A percentile compares a stretch with the other conserved stretches of the same genome.
These are phyloP conservation scores for Sipha maydis DNA, from an alignment of 2,888 invertebrate genomes.

Conservation along the genomic window DNA sequence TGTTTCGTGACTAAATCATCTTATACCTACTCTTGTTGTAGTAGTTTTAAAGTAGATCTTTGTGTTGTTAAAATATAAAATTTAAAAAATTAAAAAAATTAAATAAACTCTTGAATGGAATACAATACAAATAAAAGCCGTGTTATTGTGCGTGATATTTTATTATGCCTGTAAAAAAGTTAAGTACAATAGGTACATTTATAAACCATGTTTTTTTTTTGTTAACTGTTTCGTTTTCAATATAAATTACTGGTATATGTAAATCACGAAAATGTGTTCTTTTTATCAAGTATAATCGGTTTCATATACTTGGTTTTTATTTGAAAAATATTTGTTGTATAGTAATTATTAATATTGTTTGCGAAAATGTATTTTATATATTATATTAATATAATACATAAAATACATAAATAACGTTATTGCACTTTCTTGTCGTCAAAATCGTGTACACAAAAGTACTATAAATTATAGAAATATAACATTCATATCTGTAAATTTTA, in stretches of 20 bases:
- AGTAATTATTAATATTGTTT: too few species aligned
- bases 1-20: background rate
- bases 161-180: constrained; percentile 31
- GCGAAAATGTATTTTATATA: too few species aligned
- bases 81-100: background rate
- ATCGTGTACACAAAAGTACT: too few species aligned
- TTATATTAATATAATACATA: too few species aligned
- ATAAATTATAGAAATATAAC: too few species aligned
- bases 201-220: constrained; percentile 4
- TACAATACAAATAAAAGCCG: constrained; percentile 2
- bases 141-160: background rate
- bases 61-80: background rate
- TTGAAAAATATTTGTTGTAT: too few species aligned
- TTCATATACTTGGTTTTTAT: background rate
- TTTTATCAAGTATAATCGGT: background rate
- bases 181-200: background rate
- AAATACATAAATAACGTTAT: too few species aligned
- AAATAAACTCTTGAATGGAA: background rate
- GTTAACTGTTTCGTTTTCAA: constrained; percentile 32
- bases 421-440: too few species aligned
- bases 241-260: background rate
- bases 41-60: background rate
- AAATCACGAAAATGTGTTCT: background rate
- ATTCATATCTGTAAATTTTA: too few species aligned
- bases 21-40: background rate